Percentiles rank a stretch among this genome's conserved stretches.
Evolutionary conservation across 2,888 invertebrate genomes (phyloP).

Genomic region (Acrobasis repandana): DNA sequence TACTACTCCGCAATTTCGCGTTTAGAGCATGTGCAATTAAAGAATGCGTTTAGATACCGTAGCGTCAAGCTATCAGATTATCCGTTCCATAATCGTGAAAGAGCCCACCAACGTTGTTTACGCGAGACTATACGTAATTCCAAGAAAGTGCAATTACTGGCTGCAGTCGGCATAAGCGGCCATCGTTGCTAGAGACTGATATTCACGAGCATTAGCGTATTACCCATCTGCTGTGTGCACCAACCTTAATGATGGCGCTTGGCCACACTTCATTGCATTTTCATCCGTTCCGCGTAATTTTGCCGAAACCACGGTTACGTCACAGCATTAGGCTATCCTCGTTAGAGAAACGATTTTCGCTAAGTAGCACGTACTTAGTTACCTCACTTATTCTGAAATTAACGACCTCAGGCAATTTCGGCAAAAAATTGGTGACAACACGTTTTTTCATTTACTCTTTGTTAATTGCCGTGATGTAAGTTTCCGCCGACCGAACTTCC

Average conservation of each 20-base stretch:
- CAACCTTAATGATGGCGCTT: constrained; percentile 29
- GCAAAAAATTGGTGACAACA: constrained; percentile 32
- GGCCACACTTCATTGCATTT: constrained; percentile 66
- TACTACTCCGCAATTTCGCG: background rate
- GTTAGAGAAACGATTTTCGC: constrained; percentile 51
- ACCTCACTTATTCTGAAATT: constrained; percentile 58
- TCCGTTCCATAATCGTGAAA: constrained; percentile 5
- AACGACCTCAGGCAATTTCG: constrained; percentile 44
- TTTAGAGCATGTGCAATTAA: constrained; percentile 4
- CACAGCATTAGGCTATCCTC: constrained; percentile 49
- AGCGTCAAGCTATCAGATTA: constrained; percentile 11
- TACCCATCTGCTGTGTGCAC: constrained; percentile 15
- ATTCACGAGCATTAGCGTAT: background rate
- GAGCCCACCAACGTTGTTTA: constrained; percentile 20
- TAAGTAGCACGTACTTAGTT: constrained; percentile 55
- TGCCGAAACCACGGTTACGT: constrained; percentile 66
- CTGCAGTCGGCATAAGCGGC: constrained; percentile 5
- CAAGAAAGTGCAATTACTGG: constrained; percentile 12
- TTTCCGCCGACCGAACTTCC: constrained; percentile 1
- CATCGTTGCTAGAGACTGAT: background rate
- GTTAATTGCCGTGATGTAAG: constrained; percentile 26
- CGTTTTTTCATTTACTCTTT: constrained; percentile 23
- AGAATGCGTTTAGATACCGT: background rate
- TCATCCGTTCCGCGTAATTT: constrained; percentile 65
- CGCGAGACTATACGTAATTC: constrained; percentile 9